Evolutionary conservation across 2,888 invertebrate genomes (phyloP).

Genomic region (Drosophila basisetae): DNA sequence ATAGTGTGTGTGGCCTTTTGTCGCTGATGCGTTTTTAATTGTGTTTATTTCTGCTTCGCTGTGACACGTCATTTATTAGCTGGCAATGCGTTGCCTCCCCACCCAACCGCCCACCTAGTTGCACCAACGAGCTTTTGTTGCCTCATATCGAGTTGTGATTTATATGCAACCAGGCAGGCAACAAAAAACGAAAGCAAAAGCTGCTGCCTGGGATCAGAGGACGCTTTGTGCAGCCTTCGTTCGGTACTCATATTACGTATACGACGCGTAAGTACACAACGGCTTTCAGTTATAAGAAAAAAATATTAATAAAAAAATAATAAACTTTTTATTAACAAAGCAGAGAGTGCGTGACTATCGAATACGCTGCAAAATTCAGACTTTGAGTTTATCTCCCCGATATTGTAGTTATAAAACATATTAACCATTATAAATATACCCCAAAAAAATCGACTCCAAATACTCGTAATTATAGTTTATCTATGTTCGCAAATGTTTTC

Average conservation of each 20-base stretch:
- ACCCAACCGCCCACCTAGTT: not conserved
- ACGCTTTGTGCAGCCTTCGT: slow-evolving; percentile 30
- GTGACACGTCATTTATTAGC: slow-evolving; percentile 79
- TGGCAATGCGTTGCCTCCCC: slow-evolving; percentile 16
- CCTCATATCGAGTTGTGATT: slow-evolving; percentile 51
- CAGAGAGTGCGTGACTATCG: not conserved
- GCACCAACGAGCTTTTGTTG: slow-evolving; percentile 40
- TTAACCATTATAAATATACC: not conserved
- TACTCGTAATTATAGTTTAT: not conserved
- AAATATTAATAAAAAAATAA: slow-evolving; percentile 4
- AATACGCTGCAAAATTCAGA: not conserved
- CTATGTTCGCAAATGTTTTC: not conserved
- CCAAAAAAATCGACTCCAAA: not conserved
- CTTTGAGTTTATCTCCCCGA: not conserved
- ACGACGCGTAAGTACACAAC: slow-evolving; percentile 42
- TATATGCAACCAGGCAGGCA: slow-evolving; percentile 43
- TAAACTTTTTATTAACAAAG: not conserved
- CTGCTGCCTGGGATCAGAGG: slow-evolving; percentile 24
- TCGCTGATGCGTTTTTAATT: slow-evolving; percentile 82
- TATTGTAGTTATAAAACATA: too few relatives aligned
- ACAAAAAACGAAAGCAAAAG: not conserved
- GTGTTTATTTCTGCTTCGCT: slow-evolving; percentile 78
- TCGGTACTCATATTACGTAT: slow-evolving; percentile 44
- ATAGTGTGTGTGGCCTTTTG: slow-evolving; percentile 32
- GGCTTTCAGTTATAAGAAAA: slow-evolving; percentile 7